These are phyloP conservation scores for Cnemophilus loriae DNA, from an alignment of 2,113 vertebrate species.

Conservation along the genomic window DNA sequence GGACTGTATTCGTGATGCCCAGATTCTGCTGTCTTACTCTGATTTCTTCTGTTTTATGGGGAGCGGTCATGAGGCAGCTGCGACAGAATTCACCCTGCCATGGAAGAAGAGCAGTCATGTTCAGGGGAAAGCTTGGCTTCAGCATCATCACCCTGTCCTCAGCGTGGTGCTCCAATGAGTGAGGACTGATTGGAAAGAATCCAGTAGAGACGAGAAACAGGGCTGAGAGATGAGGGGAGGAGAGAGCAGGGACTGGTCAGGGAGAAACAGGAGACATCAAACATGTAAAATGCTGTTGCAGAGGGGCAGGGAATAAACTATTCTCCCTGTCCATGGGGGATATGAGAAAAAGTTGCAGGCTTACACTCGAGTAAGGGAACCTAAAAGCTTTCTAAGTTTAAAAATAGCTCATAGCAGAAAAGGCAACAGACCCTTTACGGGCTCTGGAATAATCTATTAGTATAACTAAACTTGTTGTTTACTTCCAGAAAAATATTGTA, in stretches of 20 bases:
- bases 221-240: background rate
- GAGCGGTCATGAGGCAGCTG: background rate
- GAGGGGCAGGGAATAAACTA: background rate
- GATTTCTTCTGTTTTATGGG: background rate
- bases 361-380: background rate
- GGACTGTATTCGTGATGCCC: background rate
- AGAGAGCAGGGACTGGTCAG: background rate
- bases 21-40: background rate
- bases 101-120: background rate
- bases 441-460: background rate
- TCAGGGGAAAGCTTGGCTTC: background rate
- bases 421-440: background rate
- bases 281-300: background rate
- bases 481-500: background rate
- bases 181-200: background rate
- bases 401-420: background rate
- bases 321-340: background rate
- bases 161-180: background rate
- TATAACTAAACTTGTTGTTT: conserved; percentile 4
- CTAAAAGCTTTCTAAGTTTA: background rate
- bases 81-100: background rate
- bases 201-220: background rate
- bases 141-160: background rate
- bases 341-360: background rate
- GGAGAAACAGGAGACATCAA: background rate